A percentile compares a stretch with the other conserved stretches of the same genome.
These are phyloP conservation scores for Drosophila pseudoananassae DNA, from an alignment of 1,140 invertebrate genomes.

Conservation along the genomic window DNA sequence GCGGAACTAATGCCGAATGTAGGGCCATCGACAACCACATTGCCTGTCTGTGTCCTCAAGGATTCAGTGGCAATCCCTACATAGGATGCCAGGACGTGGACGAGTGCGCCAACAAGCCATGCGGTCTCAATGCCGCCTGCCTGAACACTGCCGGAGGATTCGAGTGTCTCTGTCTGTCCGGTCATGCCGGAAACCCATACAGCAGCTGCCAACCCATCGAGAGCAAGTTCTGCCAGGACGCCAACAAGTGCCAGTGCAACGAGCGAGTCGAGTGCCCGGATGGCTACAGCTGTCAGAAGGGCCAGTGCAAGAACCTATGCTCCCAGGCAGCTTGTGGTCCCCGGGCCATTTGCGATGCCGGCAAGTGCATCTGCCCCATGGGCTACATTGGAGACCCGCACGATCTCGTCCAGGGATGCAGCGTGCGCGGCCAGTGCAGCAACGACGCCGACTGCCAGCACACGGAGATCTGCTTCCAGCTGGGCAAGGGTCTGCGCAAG, in stretches of 20 bases:
- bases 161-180: slow-evolving; percentile 93
- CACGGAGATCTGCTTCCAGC: slow-evolving; percentile 93
- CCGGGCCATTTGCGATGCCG: slow-evolving; percentile 91
- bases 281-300: slow-evolving; percentile 89
- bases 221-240: slow-evolving; percentile 88
- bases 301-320: slow-evolving; percentile 90
- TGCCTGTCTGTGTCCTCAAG: slow-evolving; percentile 92
- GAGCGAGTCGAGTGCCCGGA: slow-evolving; percentile 89
- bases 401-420: slow-evolving; percentile 89
- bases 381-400: slow-evolving; percentile 92
- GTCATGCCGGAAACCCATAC: slow-evolving; percentile 94
- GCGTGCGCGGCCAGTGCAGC: slow-evolving; percentile 88
- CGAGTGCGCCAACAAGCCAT: slow-evolving; percentile 92
- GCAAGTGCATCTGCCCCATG: slow-evolving; percentile 91
- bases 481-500: slow-evolving; percentile 90
- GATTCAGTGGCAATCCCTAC: slow-evolving; percentile 94
- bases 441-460: slow-evolving; percentile 92
- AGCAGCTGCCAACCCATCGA: slow-evolving; percentile 89
- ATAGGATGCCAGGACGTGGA: slow-evolving; percentile 93
- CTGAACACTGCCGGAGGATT: slow-evolving; percentile 94
- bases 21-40: slow-evolving; percentile 89
- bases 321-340: slow-evolving; percentile 91
- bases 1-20: slow-evolving; percentile 92
- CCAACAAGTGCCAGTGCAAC: slow-evolving; percentile 88
- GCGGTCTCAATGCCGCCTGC: slow-evolving; percentile 93